Evolutionary conservation across 2,888 invertebrate genomes (phyloP), one percentile per base, ranked within the genome.

Genomic region (Germaria angustata): DNA sequence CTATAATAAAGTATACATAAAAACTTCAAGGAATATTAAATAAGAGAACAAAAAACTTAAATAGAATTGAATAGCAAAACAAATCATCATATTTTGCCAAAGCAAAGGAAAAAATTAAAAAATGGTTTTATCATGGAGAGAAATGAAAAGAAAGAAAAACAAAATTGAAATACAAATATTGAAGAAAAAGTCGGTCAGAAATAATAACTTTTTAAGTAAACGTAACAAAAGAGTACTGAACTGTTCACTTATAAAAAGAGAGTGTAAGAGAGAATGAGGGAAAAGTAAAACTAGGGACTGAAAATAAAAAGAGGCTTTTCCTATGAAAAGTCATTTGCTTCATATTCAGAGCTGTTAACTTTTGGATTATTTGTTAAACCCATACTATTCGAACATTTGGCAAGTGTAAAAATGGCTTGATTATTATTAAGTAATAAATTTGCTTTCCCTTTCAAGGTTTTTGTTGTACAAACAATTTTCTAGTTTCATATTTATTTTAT

Each of bases 1-100:
- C 20, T 39, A 53, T 51, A 61, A 69, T 69, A 78, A 78, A 78
- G 77, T 78, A 69, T 71, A 46, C 34, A 68, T 17, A 79, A 79
- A 55, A 72, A 72, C 65, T 65, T 32, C 53, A 69, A 71, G 57
- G 17, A 76, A 68, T 49, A 46, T 66, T 15, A 39, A 73, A 66
- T 44, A 32, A 8, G 11, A 51, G 24, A 11, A 39, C 44, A 28
- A 49, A 17, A 41, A 44, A 39, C 0, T 7, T 28, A 79, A 78
- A 63, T 53, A 69, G 36, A 44, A 75, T 57, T 71, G 57, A 81
- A 72, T 44, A 39, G 59, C 69, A 73, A 76, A 51, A 76, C 65
- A 69, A 75, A 75, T 69, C 69, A 69, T 71, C 44, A 68, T 55
- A 46, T 68, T 68, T 55, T 68, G 28, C 17, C 7, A 34, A 41